Conservation (phyloP, 92 coral and sea anemone genomes). For the Epizoanthus fatuus region DNA sequence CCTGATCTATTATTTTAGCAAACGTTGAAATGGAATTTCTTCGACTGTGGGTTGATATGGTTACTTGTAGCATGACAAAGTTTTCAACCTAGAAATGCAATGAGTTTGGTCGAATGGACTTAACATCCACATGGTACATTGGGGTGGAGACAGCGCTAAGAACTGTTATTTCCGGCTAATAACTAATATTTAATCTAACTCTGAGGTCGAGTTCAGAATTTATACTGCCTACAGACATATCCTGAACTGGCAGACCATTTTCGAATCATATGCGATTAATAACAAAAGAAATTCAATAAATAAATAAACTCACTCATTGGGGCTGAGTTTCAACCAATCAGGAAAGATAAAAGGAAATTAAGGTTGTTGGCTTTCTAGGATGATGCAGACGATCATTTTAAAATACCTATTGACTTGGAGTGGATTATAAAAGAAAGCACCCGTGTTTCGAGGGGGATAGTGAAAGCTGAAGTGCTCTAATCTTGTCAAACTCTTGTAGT, state of each 20-base stretch:
- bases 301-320: slow-evolving; percentile 67
- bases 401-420: slow-evolving; percentile 23
- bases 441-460: slow-evolving; percentile 53
- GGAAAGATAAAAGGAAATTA: slow-evolving; percentile 56
- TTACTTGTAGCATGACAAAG: neutral
- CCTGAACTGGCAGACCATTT: slow-evolving; percentile 10
- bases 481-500: slow-evolving; percentile 63
- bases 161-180: slow-evolving; percentile 17
- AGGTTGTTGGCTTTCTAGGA: slow-evolving; percentile 36
- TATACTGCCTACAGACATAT: slow-evolving; percentile 13
- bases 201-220: slow-evolving; percentile 30
- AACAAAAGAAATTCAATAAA: slow-evolving; percentile 74
- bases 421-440: slow-evolving; percentile 44
- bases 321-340: slow-evolving; percentile 76
- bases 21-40: slow-evolving; percentile 18
- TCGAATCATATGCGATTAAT: slow-evolving; percentile 84
- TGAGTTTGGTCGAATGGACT: neutral
- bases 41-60: slow-evolving; percentile 24
- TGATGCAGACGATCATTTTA: no score
- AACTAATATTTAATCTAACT: slow-evolving; percentile 45
- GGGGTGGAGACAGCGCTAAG: neutral
- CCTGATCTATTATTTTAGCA: slow-evolving; percentile 38
- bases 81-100: neutral
- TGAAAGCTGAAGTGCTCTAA: slow-evolving; percentile 52
- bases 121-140: slow-evolving; percentile 1